Percentiles rank a stretch among this genome's conserved stretches.
Conservation (phyloP, 2,113 vertebrate species). For the Hippotragus niger region DNA sequence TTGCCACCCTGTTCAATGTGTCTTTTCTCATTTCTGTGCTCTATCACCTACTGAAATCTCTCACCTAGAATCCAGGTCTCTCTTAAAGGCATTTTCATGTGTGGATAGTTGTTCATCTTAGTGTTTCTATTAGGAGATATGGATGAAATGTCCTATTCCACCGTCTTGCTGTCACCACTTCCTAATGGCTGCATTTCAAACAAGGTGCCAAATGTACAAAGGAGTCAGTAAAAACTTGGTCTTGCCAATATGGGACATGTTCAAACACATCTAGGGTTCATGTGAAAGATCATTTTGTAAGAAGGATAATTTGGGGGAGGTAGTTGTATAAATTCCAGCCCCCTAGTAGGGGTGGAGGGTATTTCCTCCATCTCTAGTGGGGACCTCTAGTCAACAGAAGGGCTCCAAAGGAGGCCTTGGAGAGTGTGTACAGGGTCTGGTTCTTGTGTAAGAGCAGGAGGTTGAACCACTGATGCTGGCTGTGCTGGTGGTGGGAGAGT, state of each 20-base stretch:
- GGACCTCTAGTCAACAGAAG: neutral
- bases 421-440: neutral
- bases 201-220: neutral
- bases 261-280: neutral
- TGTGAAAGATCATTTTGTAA: neutral
- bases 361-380: neutral
- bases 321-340: neutral
- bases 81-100: too few species aligned
- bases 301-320: neutral
- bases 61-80: neutral
- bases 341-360: neutral
- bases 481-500: neutral
- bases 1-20: neutral
- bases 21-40: neutral
- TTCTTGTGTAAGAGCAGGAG: neutral
- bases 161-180: neutral
- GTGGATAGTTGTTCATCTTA: neutral
- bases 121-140: neutral
- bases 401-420: neutral
- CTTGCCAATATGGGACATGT: neutral
- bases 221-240: neutral
- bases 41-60: neutral
- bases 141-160: neutral
- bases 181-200: neutral
- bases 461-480: neutral